Evolutionary conservation across 1,140 invertebrate genomes (phyloP).

Genomic region (Pogonomyrmex californicus): DNA sequence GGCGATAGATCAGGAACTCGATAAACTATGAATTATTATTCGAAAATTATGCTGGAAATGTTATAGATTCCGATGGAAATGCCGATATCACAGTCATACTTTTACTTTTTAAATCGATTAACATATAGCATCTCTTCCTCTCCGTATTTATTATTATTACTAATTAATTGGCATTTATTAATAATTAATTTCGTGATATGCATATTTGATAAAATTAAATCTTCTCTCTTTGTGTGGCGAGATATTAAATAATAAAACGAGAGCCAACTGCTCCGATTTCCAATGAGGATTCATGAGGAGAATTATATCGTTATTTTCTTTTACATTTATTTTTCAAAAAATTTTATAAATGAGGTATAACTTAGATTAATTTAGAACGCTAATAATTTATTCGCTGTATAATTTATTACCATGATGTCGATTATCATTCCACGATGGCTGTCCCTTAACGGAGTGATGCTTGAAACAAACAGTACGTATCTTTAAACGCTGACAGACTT

Average conservation of each 20-base stretch:
- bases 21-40: background rate
- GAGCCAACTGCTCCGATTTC: background rate
- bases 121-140: background rate
- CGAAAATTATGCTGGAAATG: background rate
- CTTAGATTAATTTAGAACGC: background rate
- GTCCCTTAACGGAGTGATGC: background rate
- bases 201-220: background rate
- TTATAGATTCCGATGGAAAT: background rate
- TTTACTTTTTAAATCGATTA: background rate
- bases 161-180: background rate
- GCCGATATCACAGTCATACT: background rate
- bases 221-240: background rate
- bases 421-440: background rate
- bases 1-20: background rate
- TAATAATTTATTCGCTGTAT: background rate
- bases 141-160: background rate
- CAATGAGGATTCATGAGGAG: background rate
- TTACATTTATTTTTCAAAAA: background rate
- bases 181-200: background rate
- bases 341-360: background rate
- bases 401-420: constrained; percentile 45
- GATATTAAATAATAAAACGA: background rate
- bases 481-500: constrained; percentile 52
- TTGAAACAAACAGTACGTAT: constrained; percentile 30
- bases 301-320: background rate